phyloP scores from a whole-genome alignment of 2,888 invertebrate species.

The Tuta absoluta region DNA sequence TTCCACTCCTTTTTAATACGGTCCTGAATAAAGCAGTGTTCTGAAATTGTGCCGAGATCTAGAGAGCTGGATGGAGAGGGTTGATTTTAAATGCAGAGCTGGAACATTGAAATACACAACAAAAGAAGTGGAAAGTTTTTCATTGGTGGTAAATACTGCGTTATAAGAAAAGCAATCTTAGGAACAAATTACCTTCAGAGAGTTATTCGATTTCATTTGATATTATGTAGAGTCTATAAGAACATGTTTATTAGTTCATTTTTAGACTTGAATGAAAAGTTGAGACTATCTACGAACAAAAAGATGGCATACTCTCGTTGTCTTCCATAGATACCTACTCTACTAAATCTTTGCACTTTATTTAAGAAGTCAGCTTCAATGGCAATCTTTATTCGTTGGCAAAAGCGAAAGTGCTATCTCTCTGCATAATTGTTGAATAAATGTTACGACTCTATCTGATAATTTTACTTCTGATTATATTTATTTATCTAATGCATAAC shows the following conservation, averaged over 20 bases:
- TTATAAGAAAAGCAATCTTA: neutral
- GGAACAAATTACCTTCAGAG: neutral
- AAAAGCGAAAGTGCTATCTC: conserved; percentile 27
- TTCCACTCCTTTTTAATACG: conserved; percentile 23
- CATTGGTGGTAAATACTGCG: neutral
- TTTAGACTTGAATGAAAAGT: too few relatives aligned
- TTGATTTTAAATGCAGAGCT: conserved; percentile 13
- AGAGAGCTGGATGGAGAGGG: conserved; percentile 1
- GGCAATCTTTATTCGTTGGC: neutral
- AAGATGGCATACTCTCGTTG: too few relatives aligned
- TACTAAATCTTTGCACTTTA: neutral
- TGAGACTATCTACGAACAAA: too few relatives aligned
- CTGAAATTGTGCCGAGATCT: conserved; percentile 20
- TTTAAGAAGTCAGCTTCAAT: neutral
- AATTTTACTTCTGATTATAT: conserved; percentile 11
- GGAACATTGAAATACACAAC: neutral
- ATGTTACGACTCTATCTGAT: conserved; percentile 18
- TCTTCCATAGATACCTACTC: too few relatives aligned
- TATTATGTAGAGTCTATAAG: too few relatives aligned
- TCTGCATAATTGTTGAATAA: conserved; percentile 11
- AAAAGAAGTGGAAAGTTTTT: neutral
- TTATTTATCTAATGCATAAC: conserved; percentile 27
- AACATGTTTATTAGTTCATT: too few relatives aligned
- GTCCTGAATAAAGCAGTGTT: conserved; percentile 19
- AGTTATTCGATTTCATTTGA: neutral